phyloP scores from a whole-genome alignment of 2,888 invertebrate genomes.

The Byasa hedistus region DNA sequence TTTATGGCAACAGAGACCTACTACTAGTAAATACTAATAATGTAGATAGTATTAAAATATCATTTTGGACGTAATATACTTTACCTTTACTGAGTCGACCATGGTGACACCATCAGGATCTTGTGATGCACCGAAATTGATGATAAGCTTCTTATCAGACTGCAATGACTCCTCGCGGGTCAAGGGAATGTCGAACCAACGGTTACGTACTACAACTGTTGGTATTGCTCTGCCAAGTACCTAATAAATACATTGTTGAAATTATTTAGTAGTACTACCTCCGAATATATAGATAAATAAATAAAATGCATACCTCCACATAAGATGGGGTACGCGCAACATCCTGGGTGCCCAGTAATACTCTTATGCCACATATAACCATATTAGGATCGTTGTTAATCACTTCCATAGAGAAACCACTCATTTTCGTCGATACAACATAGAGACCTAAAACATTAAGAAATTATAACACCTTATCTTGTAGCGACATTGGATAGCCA shows the following conservation, averaged over 20 bases:
- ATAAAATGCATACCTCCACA: slow-evolving; percentile 78
- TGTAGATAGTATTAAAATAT: slow-evolving; percentile 22
- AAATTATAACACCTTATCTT: neutral
- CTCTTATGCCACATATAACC: slow-evolving; percentile 94
- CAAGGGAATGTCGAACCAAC: slow-evolving; percentile 98
- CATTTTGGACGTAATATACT: neutral
- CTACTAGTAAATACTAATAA: neutral
- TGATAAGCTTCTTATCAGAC: slow-evolving; percentile 93
- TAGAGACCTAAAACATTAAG: slow-evolving; percentile 85
- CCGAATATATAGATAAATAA: too few relatives aligned
- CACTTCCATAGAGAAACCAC: slow-evolving; percentile 93
- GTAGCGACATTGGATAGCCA: too few relatives aligned
- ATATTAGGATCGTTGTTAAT: slow-evolving; percentile 91
- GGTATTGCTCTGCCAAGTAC: slow-evolving; percentile 87
- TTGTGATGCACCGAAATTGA: slow-evolving; percentile 91
- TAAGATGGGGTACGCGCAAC: slow-evolving; percentile 87
- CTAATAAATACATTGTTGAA: slow-evolving; percentile 45
- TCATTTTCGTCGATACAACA: slow-evolving; percentile 94
- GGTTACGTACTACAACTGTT: slow-evolving; percentile 85
- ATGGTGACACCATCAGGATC: slow-evolving; percentile 94
- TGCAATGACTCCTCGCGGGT: slow-evolving; percentile 95
- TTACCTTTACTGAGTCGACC: slow-evolving; percentile 95
- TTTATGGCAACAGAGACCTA: too few relatives aligned
- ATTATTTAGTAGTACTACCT: neutral
- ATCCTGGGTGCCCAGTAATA: slow-evolving; percentile 92